Conservation (phyloP, 92 coral and sea anemone species). For the Bergia puertoricense region DNA sequence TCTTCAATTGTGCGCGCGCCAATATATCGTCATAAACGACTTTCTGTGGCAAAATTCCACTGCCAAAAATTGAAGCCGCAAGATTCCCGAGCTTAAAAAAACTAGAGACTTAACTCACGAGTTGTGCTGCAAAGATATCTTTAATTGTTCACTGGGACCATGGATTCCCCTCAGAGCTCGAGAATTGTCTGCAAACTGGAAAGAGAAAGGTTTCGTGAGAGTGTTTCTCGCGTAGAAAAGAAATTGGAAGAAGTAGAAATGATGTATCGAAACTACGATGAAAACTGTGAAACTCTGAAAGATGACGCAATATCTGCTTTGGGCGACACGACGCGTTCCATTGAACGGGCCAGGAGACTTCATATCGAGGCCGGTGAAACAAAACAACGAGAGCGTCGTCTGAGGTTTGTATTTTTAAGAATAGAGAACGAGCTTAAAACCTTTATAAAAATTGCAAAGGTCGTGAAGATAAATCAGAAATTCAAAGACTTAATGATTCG, state of each 20-base stretch:
- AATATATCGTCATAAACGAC: too few relatives aligned
- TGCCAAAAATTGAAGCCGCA: too few relatives aligned
- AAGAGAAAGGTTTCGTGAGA: neutral
- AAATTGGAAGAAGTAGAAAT: neutral
- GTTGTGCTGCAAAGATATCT: neutral
- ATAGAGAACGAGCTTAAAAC: neutral
- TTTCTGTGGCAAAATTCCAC: too few relatives aligned
- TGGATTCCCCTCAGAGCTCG: slow-evolving; percentile 1
- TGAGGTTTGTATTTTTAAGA: neutral
- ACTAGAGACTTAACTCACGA: too few relatives aligned
- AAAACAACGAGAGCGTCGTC: neutral
- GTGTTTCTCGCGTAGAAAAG: neutral
- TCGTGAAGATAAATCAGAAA: too few relatives aligned
- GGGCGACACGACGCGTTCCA: slow-evolving; percentile 1
- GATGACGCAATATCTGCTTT: neutral
- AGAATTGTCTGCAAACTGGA: neutral
- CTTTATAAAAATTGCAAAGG: neutral
- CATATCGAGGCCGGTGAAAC: neutral
- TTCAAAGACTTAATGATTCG: too few relatives aligned
- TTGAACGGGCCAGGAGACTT: neutral
- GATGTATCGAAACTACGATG: neutral
- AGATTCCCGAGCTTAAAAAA: too few relatives aligned
- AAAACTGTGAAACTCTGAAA: neutral
- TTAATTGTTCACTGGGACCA: neutral
- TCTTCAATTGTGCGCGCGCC: too few relatives aligned